Evolutionary conservation across 2,888 invertebrate genomes (phyloP).

Genomic region (Ormyrus thymus): DNA sequence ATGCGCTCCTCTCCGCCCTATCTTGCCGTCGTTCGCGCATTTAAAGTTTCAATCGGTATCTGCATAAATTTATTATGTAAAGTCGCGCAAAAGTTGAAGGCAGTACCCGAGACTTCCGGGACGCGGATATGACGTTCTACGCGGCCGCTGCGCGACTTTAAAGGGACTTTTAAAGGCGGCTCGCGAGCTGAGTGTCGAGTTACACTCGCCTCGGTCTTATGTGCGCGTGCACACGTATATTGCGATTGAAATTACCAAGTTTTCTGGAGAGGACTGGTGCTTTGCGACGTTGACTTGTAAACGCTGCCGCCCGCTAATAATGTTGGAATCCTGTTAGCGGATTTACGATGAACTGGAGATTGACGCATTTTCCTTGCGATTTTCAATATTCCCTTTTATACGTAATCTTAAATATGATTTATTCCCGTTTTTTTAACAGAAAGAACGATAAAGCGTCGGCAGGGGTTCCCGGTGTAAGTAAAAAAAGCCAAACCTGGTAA

Average conservation of each 20-base stretch:
- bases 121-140: conserved; percentile 45
- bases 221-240: neutral
- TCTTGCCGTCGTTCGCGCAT: conserved; percentile 13
- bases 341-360: conserved; percentile 40
- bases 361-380: neutral
- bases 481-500: too few relatives aligned
- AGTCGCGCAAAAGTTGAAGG: conserved; percentile 58
- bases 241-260: conserved; percentile 42
- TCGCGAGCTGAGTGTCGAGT: neutral
- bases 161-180: conserved; percentile 46
- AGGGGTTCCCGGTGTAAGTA: too few relatives aligned
- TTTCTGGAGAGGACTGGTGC: neutral
- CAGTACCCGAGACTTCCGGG: neutral
- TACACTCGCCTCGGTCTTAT: too few relatives aligned
- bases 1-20: too few relatives aligned
- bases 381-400: too few relatives aligned
- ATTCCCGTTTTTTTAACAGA: too few relatives aligned
- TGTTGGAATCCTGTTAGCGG: conserved; percentile 32
- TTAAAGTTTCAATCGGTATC: conserved; percentile 58
- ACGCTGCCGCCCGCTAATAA: neutral
- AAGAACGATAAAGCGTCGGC: too few relatives aligned
- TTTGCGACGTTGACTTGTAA: neutral
- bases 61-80: conserved; percentile 62
- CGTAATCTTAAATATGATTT: too few relatives aligned
- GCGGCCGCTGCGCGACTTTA: conserved; percentile 29